Evolutionary conservation across 2,888 invertebrate genomes (phyloP), one percentile per base, ranked within the genome.

Genomic region (Thalpophila matura): DNA sequence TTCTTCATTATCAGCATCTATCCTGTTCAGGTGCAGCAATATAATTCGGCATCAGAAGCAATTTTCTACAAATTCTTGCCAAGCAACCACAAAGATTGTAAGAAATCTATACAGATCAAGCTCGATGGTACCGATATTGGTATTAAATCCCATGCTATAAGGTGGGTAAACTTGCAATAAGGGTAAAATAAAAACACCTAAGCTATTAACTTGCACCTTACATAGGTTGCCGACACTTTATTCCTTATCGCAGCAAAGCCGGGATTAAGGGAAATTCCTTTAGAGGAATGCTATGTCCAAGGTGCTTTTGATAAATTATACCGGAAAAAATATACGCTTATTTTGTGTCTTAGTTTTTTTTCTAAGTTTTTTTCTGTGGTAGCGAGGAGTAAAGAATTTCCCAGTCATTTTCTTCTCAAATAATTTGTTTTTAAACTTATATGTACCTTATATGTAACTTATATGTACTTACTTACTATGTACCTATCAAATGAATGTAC

Each of bases 261-360:
- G 59, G 81, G 83, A 85, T 83, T 82, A 80, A 66, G 66, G 63
- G 55, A 69, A 75, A 80, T 80, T 81, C 79, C 72, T 79, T 79
- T 73, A 74, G 64, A 73, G 68, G 61, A 68, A 75, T 77, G 79
- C 75, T 79, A 81, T 83, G 79, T 78, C 59, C 59, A 57, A 74
- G 69, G 75, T 74, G 50, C 67, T 74, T 78, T 75, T 74, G 75
- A 77, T 82, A 71, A 56, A 73, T 64, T 60, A 40, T 56, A 18
- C 43, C 14, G 31, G 20, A 53, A 58, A 57, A 63, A 49, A 76
- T 54, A 31, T 33, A 57, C 56, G 35, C 9, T 56, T 33, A 14
- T 49, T 53, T 47, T 16, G 20, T 12, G 7, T 31, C 7, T 6
- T 18, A 18, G 7, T 14, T 35, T 35, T 42, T 33, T 31, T 40